These are phyloP conservation scores for Cichlasoma orientale DNA, from an alignment of 2,797 vertebrate species.

Conservation along the genomic window DNA sequence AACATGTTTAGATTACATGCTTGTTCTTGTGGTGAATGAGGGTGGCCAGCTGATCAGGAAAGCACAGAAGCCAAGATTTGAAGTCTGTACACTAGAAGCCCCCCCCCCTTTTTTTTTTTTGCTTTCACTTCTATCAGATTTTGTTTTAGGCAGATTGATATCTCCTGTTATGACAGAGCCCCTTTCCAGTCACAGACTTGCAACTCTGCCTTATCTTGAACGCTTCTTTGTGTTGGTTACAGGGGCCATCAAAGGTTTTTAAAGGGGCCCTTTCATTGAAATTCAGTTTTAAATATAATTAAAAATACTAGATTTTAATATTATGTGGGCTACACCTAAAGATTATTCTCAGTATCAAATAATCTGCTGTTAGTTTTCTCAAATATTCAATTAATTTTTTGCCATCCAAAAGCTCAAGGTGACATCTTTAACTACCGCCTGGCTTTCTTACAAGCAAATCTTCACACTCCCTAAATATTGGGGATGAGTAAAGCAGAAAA, in stretches of 20 bases:
- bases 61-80: background rate
- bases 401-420: background rate
- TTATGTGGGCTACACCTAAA: background rate
- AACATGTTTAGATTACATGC: slow-evolving; percentile 27
- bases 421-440: slow-evolving; percentile 1
- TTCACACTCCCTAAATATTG: background rate
- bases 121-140: background rate
- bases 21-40: background rate
- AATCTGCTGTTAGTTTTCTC: background rate
- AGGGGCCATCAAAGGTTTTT: background rate
- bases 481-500: background rate
- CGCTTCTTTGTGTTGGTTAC: background rate
- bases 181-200: slow-evolving; percentile 13
- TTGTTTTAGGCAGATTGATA: slow-evolving; percentile 3
- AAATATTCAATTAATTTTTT: background rate
- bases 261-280: background rate
- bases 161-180: slow-evolving; percentile 4
- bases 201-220: slow-evolving; percentile 1
- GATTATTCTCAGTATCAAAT: background rate
- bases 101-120: fast-evolving
- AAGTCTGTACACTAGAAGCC: background rate
- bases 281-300: background rate
- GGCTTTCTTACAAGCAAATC: background rate
- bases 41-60: slow-evolving; percentile 22
- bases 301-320: background rate